Evolutionary conservation across 2,888 invertebrate genomes (phyloP), one percentile per base, ranked within the genome.

Genomic region (Eilema griseolum): DNA sequence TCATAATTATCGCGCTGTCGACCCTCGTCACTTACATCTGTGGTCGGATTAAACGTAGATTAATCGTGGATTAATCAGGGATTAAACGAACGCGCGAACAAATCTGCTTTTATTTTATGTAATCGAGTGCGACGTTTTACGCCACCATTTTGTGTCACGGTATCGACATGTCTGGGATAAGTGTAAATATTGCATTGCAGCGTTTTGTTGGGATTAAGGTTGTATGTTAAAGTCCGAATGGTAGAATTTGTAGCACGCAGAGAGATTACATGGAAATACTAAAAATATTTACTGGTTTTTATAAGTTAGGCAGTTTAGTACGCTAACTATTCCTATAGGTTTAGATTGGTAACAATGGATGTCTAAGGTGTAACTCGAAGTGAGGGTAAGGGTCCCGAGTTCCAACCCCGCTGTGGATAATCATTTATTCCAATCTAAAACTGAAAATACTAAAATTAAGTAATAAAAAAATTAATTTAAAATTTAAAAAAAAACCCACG

Each of bases 21-120:
- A 93, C 93, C 93, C 93, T 89, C 90, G 89, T 93, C 93, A 93
- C 87, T 82, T 87, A 84, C 89, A 89, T 89, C 87, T 90, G 92
- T 79, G 90, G 90, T 84, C 70, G 88, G 90, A 92, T 92, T 92
- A 93, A 93, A 89, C 89, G 86, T 77, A 87, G 89, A 91, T 90
- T 92, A 93, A 93, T 90, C 89, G 86, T 77, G 88, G 89, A 91
- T 90, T 93, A 92, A 93, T 90, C 88, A 86, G 78, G 88, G 89
- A 90, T 90, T 88, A 89, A 88, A 85, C 86, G 88, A 85, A 89
- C 86, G 79, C 78, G 79, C 74, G 80, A 84, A 88, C 88, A 89
- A 91, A 90, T 89, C 89, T 89, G 88, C 87, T 87, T 83, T 88
- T 87, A 83, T 86, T 83, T 75, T 76, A 78, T 77, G 77, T 83